A percentile compares a stretch with the other conserved stretches of the same genome.
phyloP scores from a whole-genome alignment of 2,113 vertebrate genomes.

The Eublepharis macularius region DNA sequence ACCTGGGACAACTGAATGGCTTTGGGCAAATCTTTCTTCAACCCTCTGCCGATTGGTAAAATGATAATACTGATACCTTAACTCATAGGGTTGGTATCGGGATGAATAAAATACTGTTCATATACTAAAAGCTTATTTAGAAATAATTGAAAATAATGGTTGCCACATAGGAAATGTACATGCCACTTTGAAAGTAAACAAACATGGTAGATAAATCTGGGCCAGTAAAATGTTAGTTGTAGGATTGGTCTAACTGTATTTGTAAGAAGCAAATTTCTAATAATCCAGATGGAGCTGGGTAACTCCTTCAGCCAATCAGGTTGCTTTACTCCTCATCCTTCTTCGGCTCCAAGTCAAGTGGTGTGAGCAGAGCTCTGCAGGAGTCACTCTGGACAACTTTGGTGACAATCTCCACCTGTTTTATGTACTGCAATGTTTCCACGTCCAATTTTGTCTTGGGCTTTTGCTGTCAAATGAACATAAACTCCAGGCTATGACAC shows the following conservation, averaged over 20 bases:
- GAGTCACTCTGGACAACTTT: too few species aligned
- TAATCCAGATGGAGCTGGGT: not conserved
- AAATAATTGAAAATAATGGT: not conserved
- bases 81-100: not conserved
- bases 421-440: not conserved
- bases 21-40: not conserved
- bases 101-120: not conserved
- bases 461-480: not conserved
- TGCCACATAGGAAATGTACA: not conserved
- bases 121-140: too few species aligned
- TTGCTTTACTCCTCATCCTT: not conserved
- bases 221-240: not conserved
- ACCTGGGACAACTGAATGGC: not conserved
- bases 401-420: not conserved
- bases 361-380: not conserved
- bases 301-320: too few species aligned
- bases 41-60: not conserved
- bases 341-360: not conserved
- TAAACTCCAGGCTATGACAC: not conserved
- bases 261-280: not conserved
- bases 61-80: not conserved
- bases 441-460: not conserved
- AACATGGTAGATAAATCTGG: not conserved
- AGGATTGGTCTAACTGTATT: not conserved
- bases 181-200: not conserved